These are phyloP conservation scores for Cebidichthys violaceus DNA, from an alignment of 2,113 vertebrate species.

Conservation along the genomic window DNA sequence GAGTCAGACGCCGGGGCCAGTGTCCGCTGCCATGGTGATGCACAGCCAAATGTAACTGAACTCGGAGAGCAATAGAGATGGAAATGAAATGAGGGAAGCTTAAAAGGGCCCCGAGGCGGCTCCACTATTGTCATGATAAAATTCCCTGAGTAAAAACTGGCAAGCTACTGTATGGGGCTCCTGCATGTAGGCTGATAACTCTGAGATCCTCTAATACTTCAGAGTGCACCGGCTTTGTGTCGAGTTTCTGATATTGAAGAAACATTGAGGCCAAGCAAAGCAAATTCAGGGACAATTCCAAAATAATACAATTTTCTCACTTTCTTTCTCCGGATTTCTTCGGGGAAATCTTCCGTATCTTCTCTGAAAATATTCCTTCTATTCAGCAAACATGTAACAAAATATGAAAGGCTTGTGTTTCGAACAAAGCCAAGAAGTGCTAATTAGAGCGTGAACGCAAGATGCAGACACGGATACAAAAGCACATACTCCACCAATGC, in stretches of 20 bases:
- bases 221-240: conserved; percentile 8
- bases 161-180: conserved; percentile 27
- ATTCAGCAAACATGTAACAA: conserved; percentile 1
- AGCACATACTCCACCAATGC: neutral
- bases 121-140: conserved; percentile 59
- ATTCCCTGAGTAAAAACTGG: conserved; percentile 39
- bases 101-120: conserved; percentile 57
- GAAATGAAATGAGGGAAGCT: conserved; percentile 66
- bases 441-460: neutral
- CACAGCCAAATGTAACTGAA: conserved; percentile 69
- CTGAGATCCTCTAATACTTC: conserved; percentile 20
- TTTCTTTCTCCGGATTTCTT: conserved; percentile 1
- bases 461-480: conserved; percentile 3
- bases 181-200: conserved; percentile 41
- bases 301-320: conserved; percentile 21
- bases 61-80: conserved; percentile 57
- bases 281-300: conserved; percentile 30
- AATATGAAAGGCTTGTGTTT: neutral
- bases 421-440: neutral
- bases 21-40: conserved; percentile 73
- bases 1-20: conserved; percentile 63
- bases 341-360: conserved; percentile 24
- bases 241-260: conserved; percentile 12
- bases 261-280: conserved; percentile 10
- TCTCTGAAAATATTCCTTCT: neutral